Evolutionary conservation across 2,113 vertebrate species (phyloP), one percentile per base, ranked within the genome.

Genomic region (Laterallus jamaicensis): DNA sequence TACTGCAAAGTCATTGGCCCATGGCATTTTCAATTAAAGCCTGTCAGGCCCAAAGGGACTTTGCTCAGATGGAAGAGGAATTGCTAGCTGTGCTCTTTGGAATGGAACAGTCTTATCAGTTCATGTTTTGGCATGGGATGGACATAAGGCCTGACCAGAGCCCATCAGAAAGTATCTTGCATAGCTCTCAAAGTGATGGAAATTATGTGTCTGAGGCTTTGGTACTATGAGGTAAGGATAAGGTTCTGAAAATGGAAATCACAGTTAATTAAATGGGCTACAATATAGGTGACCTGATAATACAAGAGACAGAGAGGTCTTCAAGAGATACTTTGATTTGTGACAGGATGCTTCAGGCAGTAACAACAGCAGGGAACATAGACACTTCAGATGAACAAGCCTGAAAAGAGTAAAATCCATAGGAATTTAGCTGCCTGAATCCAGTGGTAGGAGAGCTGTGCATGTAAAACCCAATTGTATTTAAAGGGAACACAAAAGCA

Each of bases 1-100:
- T 92, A 82, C 91, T 79, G 74, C 63, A 73, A 95, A 96, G 84
- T 95, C 87, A 91, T 91, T 92, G 92, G 93, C 62, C 89, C 81
- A 77, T 95, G 71, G 59, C 82, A 89, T 92, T 97, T 96, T 95
- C 91, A 95, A 87, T 96, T 96, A 96, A 93, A 90, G 50, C 44
- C n/a, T 85, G 78, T 89, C 78, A 85, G 70, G 37, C 70, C 74
- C 86, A 92, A 54, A 21, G 6, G 62, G 59, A 40, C 63, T 90
- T 40, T 85, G 44, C 89, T 95, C 82, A 90, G 82, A 92, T 66
- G 70, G 78, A 94, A 73, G 50, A 40, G 67, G 67, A 94, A 87
- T 92, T 95, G n/a, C 54, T 87, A 60, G 50, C 54, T 94, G 59
- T 90, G 70, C 55, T 85, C 44, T 82, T 82, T 1, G 1, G 70